These are phyloP conservation scores for Melanotaenia parkinsoni DNA, from an alignment of 2,797 vertebrate species.

Conservation along the genomic window DNA sequence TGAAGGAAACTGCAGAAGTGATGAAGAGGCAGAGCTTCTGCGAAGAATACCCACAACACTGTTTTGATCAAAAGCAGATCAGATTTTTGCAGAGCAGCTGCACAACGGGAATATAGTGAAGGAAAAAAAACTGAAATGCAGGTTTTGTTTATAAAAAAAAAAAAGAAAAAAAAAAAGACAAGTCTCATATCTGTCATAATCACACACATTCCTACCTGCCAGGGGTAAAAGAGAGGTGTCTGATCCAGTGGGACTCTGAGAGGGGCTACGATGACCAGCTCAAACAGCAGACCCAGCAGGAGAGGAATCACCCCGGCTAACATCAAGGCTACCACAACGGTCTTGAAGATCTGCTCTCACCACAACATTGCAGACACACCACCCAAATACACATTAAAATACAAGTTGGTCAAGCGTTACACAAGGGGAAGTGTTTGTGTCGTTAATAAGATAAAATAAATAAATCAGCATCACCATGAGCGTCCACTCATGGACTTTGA, in stretches of 20 bases:
- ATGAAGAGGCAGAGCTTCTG: neutral
- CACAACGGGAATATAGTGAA: neutral
- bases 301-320: slow-evolving; percentile 93
- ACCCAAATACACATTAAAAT: slow-evolving; percentile 1
- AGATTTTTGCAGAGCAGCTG: neutral
- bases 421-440: neutral
- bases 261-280: slow-evolving; percentile 94
- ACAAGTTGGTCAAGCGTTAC: neutral
- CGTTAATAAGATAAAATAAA: neutral
- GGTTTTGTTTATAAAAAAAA: neutral
- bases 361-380: slow-evolving; percentile 9
- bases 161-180: neutral
- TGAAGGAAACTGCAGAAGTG: neutral
- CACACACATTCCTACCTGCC: slow-evolving; percentile 86
- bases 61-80: neutral
- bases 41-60: neutral
- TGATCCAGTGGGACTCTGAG: slow-evolving; percentile 95
- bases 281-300: slow-evolving; percentile 92
- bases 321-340: slow-evolving; percentile 89
- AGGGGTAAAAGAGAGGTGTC: slow-evolving; percentile 96
- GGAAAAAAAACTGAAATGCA: neutral
- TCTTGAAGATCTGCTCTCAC: slow-evolving; percentile 90
- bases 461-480: slow-evolving; percentile 85
- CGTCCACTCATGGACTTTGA: slow-evolving; percentile 96
- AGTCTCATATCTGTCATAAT: neutral